Conservation (phyloP, 1,140 invertebrate genomes). For the Pachyrhynchus sulphureomaculatus region DNA sequence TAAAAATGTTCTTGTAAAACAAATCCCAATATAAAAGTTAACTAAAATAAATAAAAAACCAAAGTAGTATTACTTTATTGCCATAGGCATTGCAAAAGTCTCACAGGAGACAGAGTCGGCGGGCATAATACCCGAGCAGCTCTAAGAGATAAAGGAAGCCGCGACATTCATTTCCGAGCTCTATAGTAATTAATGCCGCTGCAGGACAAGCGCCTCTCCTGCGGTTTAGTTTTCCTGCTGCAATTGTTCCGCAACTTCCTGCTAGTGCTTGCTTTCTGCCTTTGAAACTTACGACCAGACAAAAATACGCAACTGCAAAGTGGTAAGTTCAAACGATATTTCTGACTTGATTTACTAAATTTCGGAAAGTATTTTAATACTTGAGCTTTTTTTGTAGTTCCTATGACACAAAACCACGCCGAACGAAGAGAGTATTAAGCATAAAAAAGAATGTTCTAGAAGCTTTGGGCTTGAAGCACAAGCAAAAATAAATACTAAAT, state of each 20-base stretch:
- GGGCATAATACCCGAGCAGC: constrained; percentile 32
- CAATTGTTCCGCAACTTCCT: constrained; percentile 43
- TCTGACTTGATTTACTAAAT: constrained; percentile 13
- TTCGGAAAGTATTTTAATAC: neutral
- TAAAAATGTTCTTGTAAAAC: no score
- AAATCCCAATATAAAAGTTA: no score
- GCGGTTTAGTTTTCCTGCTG: constrained; percentile 38
- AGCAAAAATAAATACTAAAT: no score
- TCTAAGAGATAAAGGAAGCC: constrained; percentile 44
- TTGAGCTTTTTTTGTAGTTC: no score
- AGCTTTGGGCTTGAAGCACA: no score
- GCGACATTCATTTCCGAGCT: constrained; percentile 49
- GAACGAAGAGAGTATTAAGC: no score
- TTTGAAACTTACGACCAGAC: constrained; percentile 23
- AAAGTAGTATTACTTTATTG: no score
- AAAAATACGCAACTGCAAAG: constrained; percentile 18
- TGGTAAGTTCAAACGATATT: constrained; percentile 10
- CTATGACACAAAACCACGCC: no score
- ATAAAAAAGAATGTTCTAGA: no score
- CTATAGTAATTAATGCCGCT: constrained; percentile 48
- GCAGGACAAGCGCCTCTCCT: constrained; percentile 41
- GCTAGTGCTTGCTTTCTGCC: neutral
- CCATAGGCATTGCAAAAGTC: neutral
- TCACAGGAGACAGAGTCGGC: constrained; percentile 12
- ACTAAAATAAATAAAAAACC: no score